Evolutionary conservation across 2,797 vertebrate species (phyloP).

Genomic region (Sparus aurata): DNA sequence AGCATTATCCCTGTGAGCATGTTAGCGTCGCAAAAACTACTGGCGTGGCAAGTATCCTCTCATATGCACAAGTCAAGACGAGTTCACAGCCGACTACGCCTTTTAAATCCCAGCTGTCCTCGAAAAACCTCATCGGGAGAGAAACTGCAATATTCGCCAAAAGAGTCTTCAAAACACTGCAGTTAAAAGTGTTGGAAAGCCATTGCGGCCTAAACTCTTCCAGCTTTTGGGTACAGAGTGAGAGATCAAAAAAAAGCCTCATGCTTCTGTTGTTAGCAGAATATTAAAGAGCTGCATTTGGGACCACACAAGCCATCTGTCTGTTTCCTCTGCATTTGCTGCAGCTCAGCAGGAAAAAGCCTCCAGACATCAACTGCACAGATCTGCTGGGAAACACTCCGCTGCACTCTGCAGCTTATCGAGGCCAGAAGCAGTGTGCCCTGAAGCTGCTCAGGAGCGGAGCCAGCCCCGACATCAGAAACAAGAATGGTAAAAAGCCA

Average conservation of each 20-base stretch:
- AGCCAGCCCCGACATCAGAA: constrained; percentile 89
- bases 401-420: constrained; percentile 94
- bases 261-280: constrained; percentile 13
- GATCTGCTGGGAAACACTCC: constrained; percentile 97
- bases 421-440: constrained; percentile 93
- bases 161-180: constrained; percentile 5
- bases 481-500: constrained; percentile 90
- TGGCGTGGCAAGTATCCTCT: neutral
- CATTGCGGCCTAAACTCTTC: neutral
- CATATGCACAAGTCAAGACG: constrained; percentile 6
- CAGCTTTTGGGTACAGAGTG: constrained; percentile 4
- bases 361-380: constrained; percentile 91
- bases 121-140: neutral
- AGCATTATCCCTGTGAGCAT: neutral
- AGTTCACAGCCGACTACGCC: neutral
- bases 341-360: constrained; percentile 92
- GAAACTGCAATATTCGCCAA: neutral
- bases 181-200: neutral
- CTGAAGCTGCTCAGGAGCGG: constrained; percentile 92
- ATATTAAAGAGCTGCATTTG: constrained; percentile 28
- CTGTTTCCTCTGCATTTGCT: constrained; percentile 30
- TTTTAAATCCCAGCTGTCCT: constrained; percentile 11
- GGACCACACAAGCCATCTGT: constrained; percentile 23
- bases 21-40: neutral
- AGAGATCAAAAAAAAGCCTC: constrained; percentile 38